Base-by-base conservation (phyloP, 92 coral and sea anemone species). In the Chrysogorgia sp. region DNA sequence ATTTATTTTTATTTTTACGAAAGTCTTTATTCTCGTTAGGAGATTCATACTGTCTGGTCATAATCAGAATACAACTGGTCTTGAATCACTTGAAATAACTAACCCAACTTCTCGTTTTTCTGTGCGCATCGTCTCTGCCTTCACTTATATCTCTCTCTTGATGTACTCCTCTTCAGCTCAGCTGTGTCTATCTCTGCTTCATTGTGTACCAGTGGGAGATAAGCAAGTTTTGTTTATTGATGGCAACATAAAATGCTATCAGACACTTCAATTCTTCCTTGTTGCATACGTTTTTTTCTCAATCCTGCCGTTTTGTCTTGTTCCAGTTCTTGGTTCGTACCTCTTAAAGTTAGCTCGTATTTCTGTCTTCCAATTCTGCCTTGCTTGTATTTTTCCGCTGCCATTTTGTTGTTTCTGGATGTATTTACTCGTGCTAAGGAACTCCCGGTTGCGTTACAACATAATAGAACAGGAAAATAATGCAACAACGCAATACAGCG, bases 301-400 rank as follows among this genome's bases (percentile, higher is more conserved):
- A 2, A 57, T 71, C 19, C 24, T 71, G 9, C 77, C 77, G 1
- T 71, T 71, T 31, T 71, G 77, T 49, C 62, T 71, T 32, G n/a
- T n/a, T n/a, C n/a, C n/a, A n/a, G n/a, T n/a, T n/a, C n/a, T n/a
- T n/a, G n/a, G n/a, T n/a, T n/a, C 77, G 20, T 71, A 71, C 24
- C 77, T 71, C 8, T 31, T 71, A 9, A 71, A 49, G 8, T 20
- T 19, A 23, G 28, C 28, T 30, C 61, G 61, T 7, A 71, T 71
- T 48, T 71, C 77, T 9, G 77, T 71, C 10, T 10, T 29, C 0
- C 77, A 71, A 45, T 71, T 71, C 31, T 71, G 77, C 30, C 9
- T 71, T 57, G 77, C 77, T 17, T 71, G 77, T 34, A 29, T 71
- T 26, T 71, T 71, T 34, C 77, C 77, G 2, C 19, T 71, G 45